These are phyloP conservation scores for Porites lutea DNA, from an alignment of 64 coral and sea anemone species.

Conservation along the genomic window DNA sequence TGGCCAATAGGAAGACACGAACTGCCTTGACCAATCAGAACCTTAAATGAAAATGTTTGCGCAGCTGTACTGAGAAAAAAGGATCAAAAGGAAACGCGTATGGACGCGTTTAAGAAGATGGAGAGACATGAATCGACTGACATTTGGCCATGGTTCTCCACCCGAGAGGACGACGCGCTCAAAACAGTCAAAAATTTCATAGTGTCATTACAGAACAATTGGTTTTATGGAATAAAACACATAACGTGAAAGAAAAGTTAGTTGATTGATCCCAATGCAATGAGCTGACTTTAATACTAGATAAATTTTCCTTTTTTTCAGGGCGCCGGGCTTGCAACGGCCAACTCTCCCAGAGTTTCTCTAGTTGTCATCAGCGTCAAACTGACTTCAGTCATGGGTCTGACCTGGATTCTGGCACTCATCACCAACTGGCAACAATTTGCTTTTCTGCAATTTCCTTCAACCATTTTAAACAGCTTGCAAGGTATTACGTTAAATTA, in stretches of 20 bases:
- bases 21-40: no score
- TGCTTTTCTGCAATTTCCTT: background rate
- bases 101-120: no score
- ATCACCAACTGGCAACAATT: conserved; percentile 6
- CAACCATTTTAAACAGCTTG: conserved; percentile 17
- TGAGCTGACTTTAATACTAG: background rate
- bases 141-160: no score
- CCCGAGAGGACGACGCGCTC: no score
- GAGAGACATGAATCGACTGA: no score
- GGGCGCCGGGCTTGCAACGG: background rate
- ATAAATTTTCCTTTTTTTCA: background rate
- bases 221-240: no score
- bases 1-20: no score
- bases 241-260: background rate
- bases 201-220: no score
- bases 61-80: no score
- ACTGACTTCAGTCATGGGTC: conserved; percentile 29
- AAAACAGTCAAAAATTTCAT: no score
- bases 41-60: no score
- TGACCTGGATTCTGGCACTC: conserved; percentile 34
- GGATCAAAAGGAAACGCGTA: no score
- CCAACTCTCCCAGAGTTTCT: background rate
- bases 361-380: background rate
- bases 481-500: background rate
- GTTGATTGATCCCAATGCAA: background rate